Base-by-base conservation (phyloP, 2,888 invertebrate genomes). In the Eucera pruinosa region DNA sequence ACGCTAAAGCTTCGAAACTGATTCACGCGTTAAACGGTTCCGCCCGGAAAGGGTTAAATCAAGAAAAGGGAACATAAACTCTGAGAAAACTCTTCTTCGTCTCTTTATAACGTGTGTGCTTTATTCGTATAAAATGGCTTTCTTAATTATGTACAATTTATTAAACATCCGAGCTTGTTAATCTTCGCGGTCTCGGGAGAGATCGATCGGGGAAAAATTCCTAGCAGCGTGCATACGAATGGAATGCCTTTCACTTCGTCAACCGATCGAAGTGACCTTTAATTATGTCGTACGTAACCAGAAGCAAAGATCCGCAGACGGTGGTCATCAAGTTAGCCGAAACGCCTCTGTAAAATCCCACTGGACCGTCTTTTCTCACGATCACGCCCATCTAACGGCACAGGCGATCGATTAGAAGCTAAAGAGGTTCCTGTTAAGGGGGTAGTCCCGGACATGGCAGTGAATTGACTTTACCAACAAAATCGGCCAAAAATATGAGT, bases 321-420 rank as follows among this genome's bases (percentile, higher is more conserved):
- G 70, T 41, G 1, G 77, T 60, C n/a, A 78, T 30, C 3, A 77
- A 13, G 15, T 77, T 78, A n/a, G 78, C 55, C 7, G 61, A n/a
- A 4, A 77, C 5, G 6, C 78, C 78, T 57, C 20, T 78, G 39
- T 78, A 78, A 25, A 78, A 65, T 1, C 78, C 78, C 11, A 48
- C 0, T 1, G 39, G 9, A 1, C 78, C 78, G 6, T 78, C 77
- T 25, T 23, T 70, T 5, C 13, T 4, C 13, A 65, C 9, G 15
- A 78, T 77, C 47, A 13, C 65, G 48, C 1, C 6, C 5, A 73
- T 23, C 73, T 73, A 30, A 6, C 11, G 4, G 5, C 9, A 52
- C 5, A 54, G 11, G 25, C 20, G 18, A 1, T 25, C n/a, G 25
- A n/a, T n/a, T n/a, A n/a, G n/a, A n/a, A n/a, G n/a, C n/a, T n/a